phyloP scores from a whole-genome alignment of 2,888 invertebrate genomes.

The Omphaloscelis lunosa region DNA sequence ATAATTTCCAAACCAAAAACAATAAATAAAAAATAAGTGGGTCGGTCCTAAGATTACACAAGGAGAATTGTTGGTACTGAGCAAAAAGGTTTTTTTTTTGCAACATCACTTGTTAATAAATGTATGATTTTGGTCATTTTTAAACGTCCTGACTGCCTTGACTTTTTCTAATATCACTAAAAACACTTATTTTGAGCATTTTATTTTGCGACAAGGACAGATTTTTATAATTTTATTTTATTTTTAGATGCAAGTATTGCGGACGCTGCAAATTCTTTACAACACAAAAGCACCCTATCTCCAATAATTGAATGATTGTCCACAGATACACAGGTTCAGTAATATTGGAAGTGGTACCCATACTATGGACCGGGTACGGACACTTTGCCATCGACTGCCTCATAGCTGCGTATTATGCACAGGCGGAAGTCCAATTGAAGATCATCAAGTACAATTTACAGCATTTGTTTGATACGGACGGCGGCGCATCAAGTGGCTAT shows the following conservation, averaged over 20 bases:
- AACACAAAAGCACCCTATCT: neutral
- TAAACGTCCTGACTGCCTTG: neutral
- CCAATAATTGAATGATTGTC: conserved; percentile 23
- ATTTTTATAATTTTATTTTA: too few relatives aligned
- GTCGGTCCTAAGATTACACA: too few relatives aligned
- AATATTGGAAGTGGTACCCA: conserved; percentile 59
- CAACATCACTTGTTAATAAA: neutral
- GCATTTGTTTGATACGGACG: conserved; percentile 63
- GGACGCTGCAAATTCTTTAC: neutral
- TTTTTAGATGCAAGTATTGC: neutral
- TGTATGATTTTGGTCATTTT: neutral
- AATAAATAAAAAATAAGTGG: too few relatives aligned
- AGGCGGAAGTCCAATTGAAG: conserved; percentile 74
- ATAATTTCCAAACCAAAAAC: too few relatives aligned
- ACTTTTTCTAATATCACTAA: neutral
- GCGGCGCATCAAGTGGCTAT: neutral
- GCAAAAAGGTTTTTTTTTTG: too few relatives aligned
- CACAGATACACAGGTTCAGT: conserved; percentile 69
- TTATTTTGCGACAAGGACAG: neutral
- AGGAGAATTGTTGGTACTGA: too few relatives aligned
- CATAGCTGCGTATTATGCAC: conserved; percentile 72
- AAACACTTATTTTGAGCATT: neutral
- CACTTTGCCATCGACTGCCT: conserved; percentile 71
- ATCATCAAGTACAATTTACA: conserved; percentile 74
- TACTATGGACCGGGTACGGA: conserved; percentile 71